A percentile compares a stretch with the other conserved stretches of the same genome.
Evolutionary conservation across 2,797 vertebrate genomes (phyloP).

Genomic region (Streptopelia turtur): DNA sequence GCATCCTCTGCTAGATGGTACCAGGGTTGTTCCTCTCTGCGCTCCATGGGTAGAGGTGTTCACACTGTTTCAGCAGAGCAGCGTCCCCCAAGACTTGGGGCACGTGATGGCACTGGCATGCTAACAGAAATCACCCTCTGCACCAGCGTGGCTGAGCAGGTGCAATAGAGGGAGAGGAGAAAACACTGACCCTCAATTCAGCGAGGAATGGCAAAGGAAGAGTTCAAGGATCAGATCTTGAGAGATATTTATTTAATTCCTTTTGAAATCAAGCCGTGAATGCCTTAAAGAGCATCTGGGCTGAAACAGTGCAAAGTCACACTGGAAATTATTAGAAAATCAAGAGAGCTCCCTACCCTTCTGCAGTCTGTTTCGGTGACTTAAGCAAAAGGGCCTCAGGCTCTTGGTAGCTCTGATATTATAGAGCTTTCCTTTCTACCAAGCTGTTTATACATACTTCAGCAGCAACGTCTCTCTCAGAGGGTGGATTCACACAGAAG

Average conservation of each 20-base stretch:
- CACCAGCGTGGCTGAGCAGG: background rate
- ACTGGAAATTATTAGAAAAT: background rate
- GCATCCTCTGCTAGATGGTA: background rate
- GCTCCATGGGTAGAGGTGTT: background rate
- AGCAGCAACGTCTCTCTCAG: background rate
- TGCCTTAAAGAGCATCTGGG: background rate
- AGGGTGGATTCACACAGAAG: background rate
- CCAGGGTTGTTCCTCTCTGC: background rate
- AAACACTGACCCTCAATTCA: background rate
- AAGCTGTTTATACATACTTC: background rate
- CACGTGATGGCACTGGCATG: accelerated
- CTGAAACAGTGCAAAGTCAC: background rate
- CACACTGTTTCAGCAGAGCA: background rate
- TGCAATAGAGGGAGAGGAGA: background rate
- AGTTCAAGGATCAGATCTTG: background rate
- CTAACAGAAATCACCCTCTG: background rate
- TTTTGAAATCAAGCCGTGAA: background rate
- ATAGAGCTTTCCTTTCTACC: background rate
- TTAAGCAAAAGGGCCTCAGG: background rate
- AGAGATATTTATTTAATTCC: background rate
- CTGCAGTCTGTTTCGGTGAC: background rate
- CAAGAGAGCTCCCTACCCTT: background rate
- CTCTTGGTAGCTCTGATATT: background rate
- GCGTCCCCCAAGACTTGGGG: background rate
- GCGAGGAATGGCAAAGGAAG: background rate